Evolutionary conservation across 2,797 vertebrate genomes (phyloP), one percentile per base, ranked within the genome.

Genomic region (Pteropus rufus): DNA sequence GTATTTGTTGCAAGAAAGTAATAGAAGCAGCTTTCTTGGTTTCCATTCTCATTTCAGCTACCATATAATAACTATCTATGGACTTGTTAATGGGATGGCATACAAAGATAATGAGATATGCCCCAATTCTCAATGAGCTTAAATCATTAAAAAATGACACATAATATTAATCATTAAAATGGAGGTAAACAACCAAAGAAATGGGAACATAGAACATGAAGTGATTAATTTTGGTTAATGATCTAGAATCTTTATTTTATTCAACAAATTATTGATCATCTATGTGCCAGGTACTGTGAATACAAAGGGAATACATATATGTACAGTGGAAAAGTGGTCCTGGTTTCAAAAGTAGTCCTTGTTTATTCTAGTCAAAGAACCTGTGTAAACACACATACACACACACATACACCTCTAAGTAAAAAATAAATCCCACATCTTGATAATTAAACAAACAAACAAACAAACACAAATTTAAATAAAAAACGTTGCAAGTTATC

Each of bases 1-100:
- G 41, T 39, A 76, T 96, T 94, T 97, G 95, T 91, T 86, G 31
- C 7, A 49, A 23, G 36, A 67, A 52, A 80, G 60, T 72, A 95
- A 72, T 19, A 82, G 52, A 65, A 60, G 46, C 26, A 82, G 44
- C 69, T 64, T 92, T 96, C 58, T 84, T 23, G 41, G n/a, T 54
- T 92, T 82, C 31, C 29, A 15, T 58, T 54, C 31, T 70, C 18
- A 39, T 91, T 96, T 84, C 11, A 34, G 62, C 52, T 92, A 70
- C 67, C 11, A 18, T 79, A 77, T 89, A 77, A 36, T 64, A 90
- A 64, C 19, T 23, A 29, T 41, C 49, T 46, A 29, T 31, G 41
- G 18, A 62, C 15, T n/a, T 52, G 14, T 29, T n/a, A 44, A 23
- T 23, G 52, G 70, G 76, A 24, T 10, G 3, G 6, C 3, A 8